A percentile compares a stretch with the other conserved stretches of the same genome.
Conservation (phyloP, 2,113 vertebrate genomes). For the Mesoclemmys tuberculata region DNA sequence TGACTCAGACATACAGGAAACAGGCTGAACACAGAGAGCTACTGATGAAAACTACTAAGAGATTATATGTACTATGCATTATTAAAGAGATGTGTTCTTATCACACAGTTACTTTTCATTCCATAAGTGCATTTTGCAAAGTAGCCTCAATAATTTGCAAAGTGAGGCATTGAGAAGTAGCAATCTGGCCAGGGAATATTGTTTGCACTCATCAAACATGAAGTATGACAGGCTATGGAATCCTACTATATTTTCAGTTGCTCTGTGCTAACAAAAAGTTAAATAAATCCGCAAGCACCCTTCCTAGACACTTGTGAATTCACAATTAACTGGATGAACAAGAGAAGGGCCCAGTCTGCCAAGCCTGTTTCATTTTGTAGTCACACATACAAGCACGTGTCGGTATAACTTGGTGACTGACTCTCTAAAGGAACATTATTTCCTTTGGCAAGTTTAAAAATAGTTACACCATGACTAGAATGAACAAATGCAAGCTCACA, state of each 20-base stretch:
- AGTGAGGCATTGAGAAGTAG: background rate
- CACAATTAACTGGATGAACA: background rate
- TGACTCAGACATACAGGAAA: background rate
- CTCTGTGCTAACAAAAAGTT: background rate
- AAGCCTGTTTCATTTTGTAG: constrained; percentile 33
- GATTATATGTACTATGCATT: background rate
- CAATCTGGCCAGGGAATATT: background rate
- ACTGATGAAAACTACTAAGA: background rate
- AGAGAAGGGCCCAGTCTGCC: constrained; percentile 29
- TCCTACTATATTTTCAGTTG: background rate
- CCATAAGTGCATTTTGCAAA: background rate
- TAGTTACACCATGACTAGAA: background rate
- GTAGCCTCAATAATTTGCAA: background rate
- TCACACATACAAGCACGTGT: background rate
- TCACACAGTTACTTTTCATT: background rate
- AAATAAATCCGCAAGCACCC: background rate
- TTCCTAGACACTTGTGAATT: background rate
- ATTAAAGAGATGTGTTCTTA: background rate
- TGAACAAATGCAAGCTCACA: background rate
- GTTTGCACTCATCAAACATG: background rate
- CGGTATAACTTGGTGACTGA: background rate
- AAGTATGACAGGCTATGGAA: background rate
- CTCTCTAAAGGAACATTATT: background rate
- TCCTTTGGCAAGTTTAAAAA: background rate
- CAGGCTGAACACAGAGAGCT: background rate